Evolutionary conservation across 1,140 invertebrate species (phyloP), one percentile per base, ranked within the genome.

Genomic region (Drosophila bipectinata): DNA sequence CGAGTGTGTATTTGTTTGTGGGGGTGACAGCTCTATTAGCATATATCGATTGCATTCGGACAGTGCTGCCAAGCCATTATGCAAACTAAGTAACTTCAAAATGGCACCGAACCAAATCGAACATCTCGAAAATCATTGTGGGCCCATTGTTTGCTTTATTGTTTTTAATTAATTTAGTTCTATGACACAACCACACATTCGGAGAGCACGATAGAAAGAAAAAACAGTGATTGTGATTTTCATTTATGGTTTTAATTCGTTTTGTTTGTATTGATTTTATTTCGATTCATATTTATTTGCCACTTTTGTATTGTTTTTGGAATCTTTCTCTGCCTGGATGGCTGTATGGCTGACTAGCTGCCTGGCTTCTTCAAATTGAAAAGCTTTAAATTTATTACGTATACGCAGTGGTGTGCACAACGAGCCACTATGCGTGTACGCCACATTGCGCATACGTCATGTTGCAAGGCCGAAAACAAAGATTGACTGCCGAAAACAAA

Each of bases 201-300:
- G 15, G 2, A 24, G 3, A 58, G 34, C 21, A 14, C 37, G 24
- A 56, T 15, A 26, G 26, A 15, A 48, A 52, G 41, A 34, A 26
- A 74, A 34, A 51, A 64, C 57, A 37, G 39, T 37, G 53, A 74
- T 69, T 69, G 45, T 58, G 59, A 66, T 74, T 74, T 74, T 58
- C 71, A 64, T 74, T 74, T 74, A 64, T 74, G 72, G 57, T 30
- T 74, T 74, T 74, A 74, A 74, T 74, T 74, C 32, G 53, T 53
- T 75, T 74, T 74, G 60, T 47, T 55, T 44, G 54, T 21, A 74
- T 74, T 74, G 59, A 74, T 74, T 74, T 58, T 44, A 66, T 74
- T 74, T 39, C 18, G 34, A 14, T 18, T 44, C 18, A 74, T 37
- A 56, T 74, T 74, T 74, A 52, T 48, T 66, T 53, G 30, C 6